Base-by-base conservation (phyloP, 2,888 invertebrate species). In the Panzeria rudis region DNA sequence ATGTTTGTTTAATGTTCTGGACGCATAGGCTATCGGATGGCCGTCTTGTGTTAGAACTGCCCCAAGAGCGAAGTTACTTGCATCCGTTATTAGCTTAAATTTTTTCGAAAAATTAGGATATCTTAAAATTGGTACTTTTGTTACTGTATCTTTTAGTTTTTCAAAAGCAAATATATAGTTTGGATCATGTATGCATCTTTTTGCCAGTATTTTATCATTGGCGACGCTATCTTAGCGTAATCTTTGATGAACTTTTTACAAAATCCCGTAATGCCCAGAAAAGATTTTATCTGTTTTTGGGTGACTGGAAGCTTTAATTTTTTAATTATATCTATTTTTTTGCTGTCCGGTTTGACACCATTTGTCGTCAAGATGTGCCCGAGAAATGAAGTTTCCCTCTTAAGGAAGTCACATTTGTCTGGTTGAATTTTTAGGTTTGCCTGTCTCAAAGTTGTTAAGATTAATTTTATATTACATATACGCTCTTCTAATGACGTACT, bases 131-230 rank as follows among this genome's bases (percentile, higher is more conserved):
- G 56, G 32, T n/a, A 6, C 1, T n/a, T 56, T n/a, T n/a, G 56
- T 56, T 15, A 32, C 17, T 59, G 52, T 44, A 84, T 47, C 20
- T 79, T 85, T 87, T 23, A 86, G 35, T 56, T 83, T 86, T 8
- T 86, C 77, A 64, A 86, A 87, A 17, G 81, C 68, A 7, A 69
- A 52, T 32, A 71, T 69, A 23, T 69, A 38, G 54, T 69, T 56
- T 64, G 69, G 69, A 38, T 69, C 54, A 38, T 52, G 54, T 38
- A 64, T 72, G 11, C 68, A 32, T 75, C 68, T 69, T 52, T 64
- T 41, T 15, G 62, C 23, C 23, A 62, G n/a, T n/a, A n/a, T n/a
- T n/a, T n/a, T n/a, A n/a, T n/a, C n/a, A n/a, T n/a, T n/a, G n/a
- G n/a, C n/a, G 20, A 20, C 11, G 20, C 41, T 20, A 20, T 38